Evolutionary conservation across 1,140 invertebrate species (phyloP).

Genomic region (Portunus trituberculatus): DNA sequence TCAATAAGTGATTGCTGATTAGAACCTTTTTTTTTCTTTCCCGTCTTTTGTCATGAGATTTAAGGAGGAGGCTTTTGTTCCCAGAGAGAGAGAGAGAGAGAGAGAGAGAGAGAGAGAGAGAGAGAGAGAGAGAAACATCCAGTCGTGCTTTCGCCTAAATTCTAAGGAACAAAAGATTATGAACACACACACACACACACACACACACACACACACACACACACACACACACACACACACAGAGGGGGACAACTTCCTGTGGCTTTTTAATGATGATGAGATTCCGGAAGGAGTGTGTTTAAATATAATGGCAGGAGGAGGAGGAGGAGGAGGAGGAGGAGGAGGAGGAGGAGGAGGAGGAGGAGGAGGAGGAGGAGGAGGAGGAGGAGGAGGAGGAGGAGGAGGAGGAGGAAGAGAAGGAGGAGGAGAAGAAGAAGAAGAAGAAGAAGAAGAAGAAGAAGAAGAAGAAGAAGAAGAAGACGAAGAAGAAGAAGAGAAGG

Average conservation of each 20-base stretch:
- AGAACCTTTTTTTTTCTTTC: neutral
- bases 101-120: neutral
- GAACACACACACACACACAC: too few species aligned
- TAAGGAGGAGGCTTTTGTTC: neutral
- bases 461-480: neutral
- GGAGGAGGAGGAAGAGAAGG: too few species aligned
- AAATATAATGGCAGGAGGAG: neutral
- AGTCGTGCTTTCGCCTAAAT: neutral
- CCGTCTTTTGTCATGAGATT: neutral
- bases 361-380: neutral
- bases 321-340: neutral
- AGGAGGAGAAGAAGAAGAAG: too few species aligned
- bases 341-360: neutral
- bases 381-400: neutral
- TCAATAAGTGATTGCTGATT: neutral
- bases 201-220: too few species aligned
- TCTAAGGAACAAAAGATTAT: neutral
- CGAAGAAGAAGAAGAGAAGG: neutral
- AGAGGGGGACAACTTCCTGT: neutral
- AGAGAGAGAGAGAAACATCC: neutral
- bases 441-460: too few species aligned
- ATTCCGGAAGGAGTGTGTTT: neutral
- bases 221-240: too few species aligned
- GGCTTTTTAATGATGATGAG: neutral
- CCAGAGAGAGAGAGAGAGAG: neutral